A percentile compares a stretch with the other conserved stretches of the same genome.
These are phyloP conservation scores for Glomeris marginata DNA, from an alignment of 2,888 invertebrate species.

Conservation along the genomic window DNA sequence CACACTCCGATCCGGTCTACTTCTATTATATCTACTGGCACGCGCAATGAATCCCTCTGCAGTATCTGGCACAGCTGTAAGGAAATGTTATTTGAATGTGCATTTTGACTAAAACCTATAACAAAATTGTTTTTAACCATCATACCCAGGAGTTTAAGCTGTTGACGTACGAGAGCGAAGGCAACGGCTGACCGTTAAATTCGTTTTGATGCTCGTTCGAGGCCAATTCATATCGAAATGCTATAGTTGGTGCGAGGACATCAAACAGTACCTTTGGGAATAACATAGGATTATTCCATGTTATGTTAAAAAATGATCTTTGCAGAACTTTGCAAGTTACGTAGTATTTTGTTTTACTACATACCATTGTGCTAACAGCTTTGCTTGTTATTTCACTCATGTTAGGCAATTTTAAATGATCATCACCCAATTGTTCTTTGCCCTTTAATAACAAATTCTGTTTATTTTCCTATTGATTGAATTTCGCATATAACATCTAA, in stretches of 20 bases:
- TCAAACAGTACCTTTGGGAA: constrained; percentile 47
- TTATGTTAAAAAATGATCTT: too few species aligned
- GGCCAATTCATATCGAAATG: constrained; percentile 57
- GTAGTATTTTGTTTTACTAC: constrained; percentile 20
- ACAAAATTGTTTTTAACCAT: constrained; percentile 14
- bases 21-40: constrained; percentile 72
- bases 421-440: constrained; percentile 16
- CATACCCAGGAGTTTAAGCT: constrained; percentile 68
- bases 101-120: not conserved
- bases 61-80: constrained; percentile 67
- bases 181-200: not conserved
- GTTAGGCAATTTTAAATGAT: constrained; percentile 28
- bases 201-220: not conserved
- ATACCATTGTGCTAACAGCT: constrained; percentile 44
- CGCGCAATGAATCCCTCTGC: constrained; percentile 64
- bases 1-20: constrained; percentile 68
- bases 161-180: constrained; percentile 54
- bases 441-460: constrained; percentile 14
- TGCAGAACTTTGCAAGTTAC: too few species aligned
- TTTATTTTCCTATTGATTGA: too few species aligned
- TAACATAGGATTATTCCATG: too few species aligned
- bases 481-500: not conserved
- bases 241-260: constrained; percentile 64
- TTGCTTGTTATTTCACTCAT: constrained; percentile 17
- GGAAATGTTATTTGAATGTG: constrained; percentile 2